Base-by-base conservation (phyloP, 2,888 invertebrate genomes). In the Drosophila anomalipes region DNA sequence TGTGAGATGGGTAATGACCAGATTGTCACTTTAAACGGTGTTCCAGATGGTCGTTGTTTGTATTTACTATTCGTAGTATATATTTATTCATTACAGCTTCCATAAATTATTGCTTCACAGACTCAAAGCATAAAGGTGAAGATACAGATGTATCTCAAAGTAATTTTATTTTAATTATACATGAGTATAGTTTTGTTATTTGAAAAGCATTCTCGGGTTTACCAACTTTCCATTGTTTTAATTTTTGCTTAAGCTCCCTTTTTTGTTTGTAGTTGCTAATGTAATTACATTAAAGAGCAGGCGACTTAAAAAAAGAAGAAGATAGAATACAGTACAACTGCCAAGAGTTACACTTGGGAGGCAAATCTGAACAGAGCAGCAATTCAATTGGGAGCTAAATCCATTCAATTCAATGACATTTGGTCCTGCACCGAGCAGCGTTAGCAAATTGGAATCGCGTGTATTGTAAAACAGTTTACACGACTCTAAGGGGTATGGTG, bases 371-470 rank as follows among this genome's bases (percentile, higher is more conserved):
- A 26, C 57, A 47, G 57, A 49, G 35, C 32, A 30, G 47, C 67
- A 58, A 35, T 14, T 63, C 14, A 54, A 33, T 52, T 68, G 39
- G n/a, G 19, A 52, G 53, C 58, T 68, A 67, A 79, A 81, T 77
- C 69, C 74, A 61, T 64, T 70, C 59, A 65, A 70, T 67, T 65
- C 61, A 70, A 66, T 79, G 72, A 74, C 59, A 77, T 76, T 77
- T 63, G 49, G 35, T 49, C 53, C 49, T 65, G 35, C 35, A 58
- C 26, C 56, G 63, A 33, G 41, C 39, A 39, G 30, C 41, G 39
- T 47, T 47, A 67, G 16, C 28, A 57, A 70, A 77, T 67, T 61
- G 68, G 65, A 58, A 54, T 30, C 66, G 39, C 52, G 58, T 62
- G 62, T 66, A 51, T 66, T 74, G 60, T 52, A 62, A 54, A 47